Evolutionary conservation across 2,797 vertebrate species (phyloP).

Genomic region (Distichodus sexfasciatus): DNA sequence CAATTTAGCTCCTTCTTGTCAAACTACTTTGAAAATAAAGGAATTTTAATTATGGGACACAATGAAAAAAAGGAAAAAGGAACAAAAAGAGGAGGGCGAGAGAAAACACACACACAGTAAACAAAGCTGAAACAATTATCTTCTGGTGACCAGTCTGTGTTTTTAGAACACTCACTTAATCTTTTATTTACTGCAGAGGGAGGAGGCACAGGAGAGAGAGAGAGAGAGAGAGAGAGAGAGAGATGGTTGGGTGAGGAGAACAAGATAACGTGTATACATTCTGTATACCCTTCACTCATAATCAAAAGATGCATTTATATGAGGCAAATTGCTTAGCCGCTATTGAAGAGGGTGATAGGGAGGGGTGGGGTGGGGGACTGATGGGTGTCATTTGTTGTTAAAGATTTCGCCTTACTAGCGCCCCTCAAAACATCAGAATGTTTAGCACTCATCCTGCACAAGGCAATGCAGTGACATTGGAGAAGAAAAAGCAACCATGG

Average conservation of each 20-base stretch:
- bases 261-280: conserved; percentile 77
- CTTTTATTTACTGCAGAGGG: conserved; percentile 91
- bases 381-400: conserved; percentile 69
- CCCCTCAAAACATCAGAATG: conserved; percentile 67
- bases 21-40: conserved; percentile 85
- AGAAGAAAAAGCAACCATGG: background rate
- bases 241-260: conserved; percentile 71
- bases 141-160: conserved; percentile 89
- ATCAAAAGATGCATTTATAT: conserved; percentile 75
- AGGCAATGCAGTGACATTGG: background rate
- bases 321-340: conserved; percentile 69
- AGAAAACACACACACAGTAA: conserved; percentile 90
- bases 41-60: conserved; percentile 82
- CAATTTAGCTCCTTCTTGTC: conserved; percentile 79
- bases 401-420: conserved; percentile 69
- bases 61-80: conserved; percentile 79
- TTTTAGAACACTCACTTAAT: conserved; percentile 92
- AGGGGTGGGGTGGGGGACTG: conserved; percentile 54
- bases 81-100: conserved; percentile 72
- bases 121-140: conserved; percentile 93
- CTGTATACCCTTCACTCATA: conserved; percentile 71
- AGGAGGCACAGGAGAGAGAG: conserved; percentile 59
- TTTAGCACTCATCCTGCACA: conserved; percentile 58
- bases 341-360: background rate
- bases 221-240: conserved; percentile 80